phyloP scores from a whole-genome alignment of 2,797 vertebrate genomes.

The Molossus molossus region DNA sequence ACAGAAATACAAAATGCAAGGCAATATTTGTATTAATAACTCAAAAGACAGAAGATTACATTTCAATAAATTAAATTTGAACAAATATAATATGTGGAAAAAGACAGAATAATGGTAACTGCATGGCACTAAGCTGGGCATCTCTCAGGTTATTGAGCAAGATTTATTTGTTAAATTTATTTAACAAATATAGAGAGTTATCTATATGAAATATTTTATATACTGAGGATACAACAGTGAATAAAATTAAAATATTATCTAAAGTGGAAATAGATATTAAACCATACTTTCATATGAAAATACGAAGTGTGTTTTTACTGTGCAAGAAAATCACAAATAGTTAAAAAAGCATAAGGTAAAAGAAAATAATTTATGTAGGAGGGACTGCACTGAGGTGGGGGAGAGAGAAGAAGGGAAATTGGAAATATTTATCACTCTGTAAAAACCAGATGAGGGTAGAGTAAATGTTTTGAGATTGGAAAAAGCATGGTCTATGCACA shows the following conservation, averaged over 20 bases:
- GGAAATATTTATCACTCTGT: neutral
- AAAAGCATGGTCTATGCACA: neutral
- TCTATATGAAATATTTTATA: neutral
- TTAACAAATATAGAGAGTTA: neutral
- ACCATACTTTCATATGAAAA: neutral
- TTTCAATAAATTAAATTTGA: neutral
- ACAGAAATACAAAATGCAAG: neutral
- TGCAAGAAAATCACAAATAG: neutral
- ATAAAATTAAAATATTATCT: slow-evolving; percentile 5
- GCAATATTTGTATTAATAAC: neutral
- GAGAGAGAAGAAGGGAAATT: neutral
- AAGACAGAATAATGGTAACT: neutral
- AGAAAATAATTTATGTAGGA: neutral
- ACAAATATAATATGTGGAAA: neutral
- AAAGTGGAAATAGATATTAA: neutral
- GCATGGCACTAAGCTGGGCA: neutral
- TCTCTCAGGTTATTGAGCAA: neutral
- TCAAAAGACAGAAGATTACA: neutral
- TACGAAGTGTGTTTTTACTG: neutral
- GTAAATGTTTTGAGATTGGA: neutral
- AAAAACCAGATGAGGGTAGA: neutral
- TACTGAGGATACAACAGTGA: neutral
- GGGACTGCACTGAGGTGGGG: no score
- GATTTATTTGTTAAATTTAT: neutral
- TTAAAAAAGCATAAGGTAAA: neutral